Base-by-base conservation (phyloP, 2,888 invertebrate species). In the Auanema sp. region DNA sequence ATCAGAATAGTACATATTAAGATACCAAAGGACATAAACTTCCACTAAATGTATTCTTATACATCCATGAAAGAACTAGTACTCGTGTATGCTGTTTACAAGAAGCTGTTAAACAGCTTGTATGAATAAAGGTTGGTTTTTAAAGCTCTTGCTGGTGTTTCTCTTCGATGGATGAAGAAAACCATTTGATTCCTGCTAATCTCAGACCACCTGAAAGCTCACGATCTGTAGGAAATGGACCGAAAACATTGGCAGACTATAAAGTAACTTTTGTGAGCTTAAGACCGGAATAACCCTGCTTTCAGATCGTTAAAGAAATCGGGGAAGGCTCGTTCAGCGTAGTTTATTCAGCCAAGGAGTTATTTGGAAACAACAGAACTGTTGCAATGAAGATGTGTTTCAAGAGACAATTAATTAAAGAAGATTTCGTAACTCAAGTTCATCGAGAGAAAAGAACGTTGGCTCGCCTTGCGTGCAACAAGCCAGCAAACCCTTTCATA, bases 321-420 rank as follows among this genome's bases (percentile, higher is more conserved):
- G 71, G 74, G 11, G 76, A 76, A 47, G 74, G 74, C 24, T 69
- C 74, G 8, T 74, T 72, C 60, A 70, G 72, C 43, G 66, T 64
- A 1, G 76, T 76, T 8, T 76, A 76, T 49, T 50, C 41, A 10
- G 73, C 64, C 0, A 44, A 42, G n/a, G 72, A 72, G 24, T 71
- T 68, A 60, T 47, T 51, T 0, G 67, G 53, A 4, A 12, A 43
- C 12, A 49, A 52, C 0, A 51, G 60, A 11, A 63, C 67, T 8
- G 68, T 89, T 89, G 60, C 89, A 91, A 92, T 97, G 84, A 98
- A 98, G 89, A 94, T 96, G n/a, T 91, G 95, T 85, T 92, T 94
- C 83, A 98, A 98, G 87, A 88, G 89, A 57, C 91, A 93, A 85
- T 94, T 98, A 77, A 89, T 94, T 77, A 89, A 91, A 73, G 94